phyloP scores from a whole-genome alignment of 35 echinoderm and acorn worm genomes.

The Holothuria glaberrima region DNA sequence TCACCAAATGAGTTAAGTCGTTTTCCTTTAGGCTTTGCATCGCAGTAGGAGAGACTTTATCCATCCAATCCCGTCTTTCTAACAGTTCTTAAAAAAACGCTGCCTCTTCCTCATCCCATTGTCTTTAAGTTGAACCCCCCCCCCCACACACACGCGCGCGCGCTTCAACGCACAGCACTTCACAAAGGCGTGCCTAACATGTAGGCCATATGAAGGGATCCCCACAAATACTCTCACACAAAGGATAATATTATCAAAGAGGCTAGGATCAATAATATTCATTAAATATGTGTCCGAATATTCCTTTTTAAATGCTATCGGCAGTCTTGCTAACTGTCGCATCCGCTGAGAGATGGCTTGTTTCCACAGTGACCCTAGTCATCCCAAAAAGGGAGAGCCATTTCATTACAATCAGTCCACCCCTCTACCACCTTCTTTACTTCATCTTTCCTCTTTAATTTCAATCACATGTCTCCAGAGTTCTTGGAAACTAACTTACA shows the following conservation, averaged over 20 bases:
- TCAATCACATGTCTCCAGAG: neutral
- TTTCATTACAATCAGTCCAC: neutral
- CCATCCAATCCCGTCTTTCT: neutral
- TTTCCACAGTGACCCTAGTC: neutral
- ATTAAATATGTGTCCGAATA: neutral
- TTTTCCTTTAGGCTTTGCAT: conserved; percentile 10
- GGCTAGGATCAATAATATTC: neutral
- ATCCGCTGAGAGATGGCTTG: conserved; percentile 14
- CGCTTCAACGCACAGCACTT: conserved; percentile 5
- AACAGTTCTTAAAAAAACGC: neutral
- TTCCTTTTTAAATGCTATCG: neutral
- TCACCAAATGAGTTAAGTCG: neutral
- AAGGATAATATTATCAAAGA: neutral
- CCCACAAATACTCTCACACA: neutral
- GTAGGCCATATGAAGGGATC: conserved; percentile 12
- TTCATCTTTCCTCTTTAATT: conserved; percentile 38
- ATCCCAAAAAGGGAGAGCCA: neutral
- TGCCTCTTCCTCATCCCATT: conserved; percentile 20
- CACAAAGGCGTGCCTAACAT: neutral
- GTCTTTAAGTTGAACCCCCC: conserved; percentile 3
- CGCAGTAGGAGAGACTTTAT: neutral
- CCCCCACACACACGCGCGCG: too few species aligned
- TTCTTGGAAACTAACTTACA: neutral
- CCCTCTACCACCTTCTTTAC: conserved; percentile 27
- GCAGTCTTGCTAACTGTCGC: neutral